phyloP scores from a whole-genome alignment of 2,888 invertebrate species.

The Junonia oenone region DNA sequence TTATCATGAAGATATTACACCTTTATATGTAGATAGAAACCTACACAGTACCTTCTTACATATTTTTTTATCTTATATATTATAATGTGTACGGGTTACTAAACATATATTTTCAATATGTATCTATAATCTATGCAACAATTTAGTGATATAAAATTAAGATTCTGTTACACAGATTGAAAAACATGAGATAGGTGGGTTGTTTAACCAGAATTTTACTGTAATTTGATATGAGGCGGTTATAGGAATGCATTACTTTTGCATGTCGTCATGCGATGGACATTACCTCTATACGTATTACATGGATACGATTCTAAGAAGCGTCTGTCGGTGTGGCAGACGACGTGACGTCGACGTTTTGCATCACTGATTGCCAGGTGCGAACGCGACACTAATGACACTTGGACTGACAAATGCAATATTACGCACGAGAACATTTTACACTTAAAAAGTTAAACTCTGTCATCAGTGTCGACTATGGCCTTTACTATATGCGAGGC shows the following conservation, averaged over 20 bases:
- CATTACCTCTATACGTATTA: constrained; percentile 44
- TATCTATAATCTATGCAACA: not conserved
- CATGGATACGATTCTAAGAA: constrained; percentile 56
- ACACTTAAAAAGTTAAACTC: constrained; percentile 16
- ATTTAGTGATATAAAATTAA: not conserved
- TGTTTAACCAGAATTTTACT: constrained; percentile 26
- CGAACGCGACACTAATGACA: constrained; percentile 43
- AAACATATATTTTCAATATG: no score
- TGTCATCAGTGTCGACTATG: not conserved
- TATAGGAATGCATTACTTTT: constrained; percentile 57
- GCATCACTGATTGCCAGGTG: constrained; percentile 44
- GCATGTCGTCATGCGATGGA: constrained; percentile 56
- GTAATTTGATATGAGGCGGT: constrained; percentile 56
- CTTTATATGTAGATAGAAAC: no score
- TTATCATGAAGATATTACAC: no score
- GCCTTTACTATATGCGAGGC: not conserved
- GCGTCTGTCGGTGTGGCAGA: constrained; percentile 29
- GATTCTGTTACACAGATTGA: not conserved
- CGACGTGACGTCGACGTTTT: constrained; percentile 31
- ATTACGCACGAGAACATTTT: constrained; percentile 22
- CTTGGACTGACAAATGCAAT: constrained; percentile 37
- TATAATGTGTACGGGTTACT: no score
- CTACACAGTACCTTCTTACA: no score
- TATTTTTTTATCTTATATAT: not conserved
- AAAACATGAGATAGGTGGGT: constrained; percentile 2